Percentiles rank a stretch among this genome's conserved stretches.
Evolutionary conservation across 2,797 vertebrate species (phyloP).

Genomic region (Sebastes vulpes): DNA sequence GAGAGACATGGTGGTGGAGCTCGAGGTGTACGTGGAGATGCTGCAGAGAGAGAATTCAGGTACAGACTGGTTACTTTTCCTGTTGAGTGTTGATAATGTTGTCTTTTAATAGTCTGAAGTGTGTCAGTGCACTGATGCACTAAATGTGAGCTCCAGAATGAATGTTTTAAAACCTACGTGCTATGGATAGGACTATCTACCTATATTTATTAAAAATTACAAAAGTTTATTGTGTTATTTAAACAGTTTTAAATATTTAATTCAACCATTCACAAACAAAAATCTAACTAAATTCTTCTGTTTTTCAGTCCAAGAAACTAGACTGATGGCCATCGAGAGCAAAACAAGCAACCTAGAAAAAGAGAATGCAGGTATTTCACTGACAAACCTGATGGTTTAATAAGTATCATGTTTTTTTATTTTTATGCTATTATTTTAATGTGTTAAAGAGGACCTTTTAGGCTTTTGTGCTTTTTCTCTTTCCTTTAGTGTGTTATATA

Average conservation of each 20-base stretch:
- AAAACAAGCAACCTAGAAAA: background rate
- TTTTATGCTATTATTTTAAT: background rate
- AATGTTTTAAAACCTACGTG: too few species aligned
- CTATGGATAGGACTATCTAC: background rate
- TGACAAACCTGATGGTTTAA: background rate
- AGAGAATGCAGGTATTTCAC: background rate
- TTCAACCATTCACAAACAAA: background rate
- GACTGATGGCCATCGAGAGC: background rate
- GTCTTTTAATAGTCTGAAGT: background rate
- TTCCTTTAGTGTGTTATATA: too few species aligned
- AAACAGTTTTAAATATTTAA: background rate
- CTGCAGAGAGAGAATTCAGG: conserved; percentile 1
- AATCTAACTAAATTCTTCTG: background rate
- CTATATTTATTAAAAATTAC: background rate
- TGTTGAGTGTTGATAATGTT: background rate
- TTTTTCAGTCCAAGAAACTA: background rate
- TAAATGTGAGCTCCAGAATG: too few species aligned
- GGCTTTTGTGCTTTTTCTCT: too few species aligned
- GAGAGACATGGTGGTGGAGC: conserved; percentile 5
- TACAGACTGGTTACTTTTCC: background rate
- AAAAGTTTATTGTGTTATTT: background rate
- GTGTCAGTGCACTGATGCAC: too few species aligned
- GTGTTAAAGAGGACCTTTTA: background rate
- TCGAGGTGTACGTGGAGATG: background rate
- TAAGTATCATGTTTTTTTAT: background rate